Conservation (phyloP, 2,797 vertebrate species). For the Pseudochaenichthys georgianus region DNA sequence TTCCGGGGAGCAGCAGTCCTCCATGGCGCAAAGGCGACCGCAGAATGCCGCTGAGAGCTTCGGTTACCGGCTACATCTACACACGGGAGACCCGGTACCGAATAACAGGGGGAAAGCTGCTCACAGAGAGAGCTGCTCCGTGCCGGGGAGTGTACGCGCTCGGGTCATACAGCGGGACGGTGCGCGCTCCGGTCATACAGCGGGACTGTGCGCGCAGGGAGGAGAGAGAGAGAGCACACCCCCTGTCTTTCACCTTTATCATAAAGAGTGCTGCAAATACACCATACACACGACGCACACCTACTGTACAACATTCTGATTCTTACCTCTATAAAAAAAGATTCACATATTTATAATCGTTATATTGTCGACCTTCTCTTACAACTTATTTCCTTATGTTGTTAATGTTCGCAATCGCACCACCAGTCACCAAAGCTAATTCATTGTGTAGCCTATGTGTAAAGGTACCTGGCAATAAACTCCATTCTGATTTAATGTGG, state of each 20-base stretch:
- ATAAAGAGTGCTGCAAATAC: not conserved
- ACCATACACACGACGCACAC: not conserved
- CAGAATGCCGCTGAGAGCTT: conserved; percentile 20
- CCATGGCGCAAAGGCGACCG: conserved; percentile 78
- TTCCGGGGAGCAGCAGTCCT: conserved; percentile 76
- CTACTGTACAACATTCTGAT: not conserved
- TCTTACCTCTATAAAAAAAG: too few species aligned
- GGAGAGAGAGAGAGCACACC: not conserved
- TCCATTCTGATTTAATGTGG: not conserved
- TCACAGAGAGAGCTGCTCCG: conserved; percentile 4
- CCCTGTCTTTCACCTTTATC: not conserved
- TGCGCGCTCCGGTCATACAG: conserved; percentile 43
- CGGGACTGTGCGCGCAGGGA: conserved; percentile 50
- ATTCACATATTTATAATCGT: too few species aligned
- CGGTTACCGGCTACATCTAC: conserved; percentile 53
- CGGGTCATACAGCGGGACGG: conserved; percentile 36
- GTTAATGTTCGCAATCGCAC: too few species aligned
- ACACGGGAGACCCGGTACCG: not conserved
- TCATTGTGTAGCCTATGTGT: too few species aligned
- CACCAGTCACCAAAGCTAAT: too few species aligned
- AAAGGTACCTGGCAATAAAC: too few species aligned
- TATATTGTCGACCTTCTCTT: too few species aligned
- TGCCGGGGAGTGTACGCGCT: conserved; percentile 28
- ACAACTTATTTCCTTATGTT: too few species aligned
- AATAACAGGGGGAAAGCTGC: not conserved